Conservation (phyloP, 1,140 invertebrate species). For the Sycophaga agraensis region DNA sequence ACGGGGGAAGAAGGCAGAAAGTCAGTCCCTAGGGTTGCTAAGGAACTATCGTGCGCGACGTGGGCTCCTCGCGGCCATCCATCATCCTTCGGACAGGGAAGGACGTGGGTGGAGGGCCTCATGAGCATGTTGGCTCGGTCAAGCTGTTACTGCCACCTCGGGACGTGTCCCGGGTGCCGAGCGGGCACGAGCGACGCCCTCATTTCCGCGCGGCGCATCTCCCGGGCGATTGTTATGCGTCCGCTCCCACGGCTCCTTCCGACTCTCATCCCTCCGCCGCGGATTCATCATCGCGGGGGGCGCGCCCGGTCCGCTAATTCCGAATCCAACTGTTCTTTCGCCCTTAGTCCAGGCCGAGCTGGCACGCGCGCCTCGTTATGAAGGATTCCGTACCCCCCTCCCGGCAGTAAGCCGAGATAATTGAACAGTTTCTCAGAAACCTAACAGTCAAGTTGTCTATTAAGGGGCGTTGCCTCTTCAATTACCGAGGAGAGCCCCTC, state of each 20-base stretch:
- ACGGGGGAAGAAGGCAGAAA: background rate
- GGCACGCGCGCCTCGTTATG: too few relatives aligned
- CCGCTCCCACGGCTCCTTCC: background rate
- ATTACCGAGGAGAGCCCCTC: too few relatives aligned
- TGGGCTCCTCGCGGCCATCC: background rate
- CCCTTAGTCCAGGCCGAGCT: too few relatives aligned
- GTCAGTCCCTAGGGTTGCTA: background rate
- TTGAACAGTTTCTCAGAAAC: too few relatives aligned
- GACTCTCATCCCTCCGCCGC: background rate
- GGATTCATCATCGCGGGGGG: too few relatives aligned
- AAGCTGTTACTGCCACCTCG: slow-evolving; percentile 12
- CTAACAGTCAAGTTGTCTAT: too few relatives aligned
- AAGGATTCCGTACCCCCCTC: too few relatives aligned
- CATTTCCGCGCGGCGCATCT: background rate
- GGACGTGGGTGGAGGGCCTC: background rate
- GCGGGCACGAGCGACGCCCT: background rate
- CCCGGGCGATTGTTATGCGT: background rate
- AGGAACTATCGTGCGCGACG: background rate
- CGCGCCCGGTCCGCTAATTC: too few relatives aligned
- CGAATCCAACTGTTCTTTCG: too few relatives aligned
- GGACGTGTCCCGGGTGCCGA: slow-evolving; percentile 6
- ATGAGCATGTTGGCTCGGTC: background rate
- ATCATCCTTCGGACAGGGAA: slow-evolving; percentile 5
- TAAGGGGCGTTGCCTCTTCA: too few relatives aligned
- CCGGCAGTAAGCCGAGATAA: too few relatives aligned